Evolutionary conservation across 1,140 invertebrate genomes (phyloP).

Genomic region (Pogonomyrmex californicus): DNA sequence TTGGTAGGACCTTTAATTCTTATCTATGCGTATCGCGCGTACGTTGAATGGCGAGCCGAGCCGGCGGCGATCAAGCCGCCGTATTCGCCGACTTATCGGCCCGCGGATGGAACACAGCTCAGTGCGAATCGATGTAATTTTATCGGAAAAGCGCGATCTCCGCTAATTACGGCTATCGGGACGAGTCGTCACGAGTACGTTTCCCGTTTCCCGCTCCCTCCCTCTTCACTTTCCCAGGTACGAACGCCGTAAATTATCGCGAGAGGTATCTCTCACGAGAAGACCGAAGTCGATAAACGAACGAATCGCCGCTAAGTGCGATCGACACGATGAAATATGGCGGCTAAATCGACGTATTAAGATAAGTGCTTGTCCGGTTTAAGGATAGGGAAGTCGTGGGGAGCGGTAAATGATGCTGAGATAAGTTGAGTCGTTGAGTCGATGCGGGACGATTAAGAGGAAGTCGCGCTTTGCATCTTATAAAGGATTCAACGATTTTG

Average conservation of each 20-base stretch:
- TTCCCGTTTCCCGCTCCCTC: slow-evolving; percentile 2
- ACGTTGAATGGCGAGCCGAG: slow-evolving; percentile 68
- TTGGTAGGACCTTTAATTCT: slow-evolving; percentile 79
- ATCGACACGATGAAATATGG: slow-evolving; percentile 54
- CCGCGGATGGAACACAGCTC: not conserved
- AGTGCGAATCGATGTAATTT: not conserved
- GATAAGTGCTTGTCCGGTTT: slow-evolving; percentile 43
- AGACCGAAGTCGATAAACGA: slow-evolving; percentile 5
- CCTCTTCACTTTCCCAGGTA: slow-evolving; percentile 1
- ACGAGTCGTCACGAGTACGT: not conserved
- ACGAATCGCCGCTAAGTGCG: slow-evolving; percentile 31
- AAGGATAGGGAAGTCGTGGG: slow-evolving; percentile 23
- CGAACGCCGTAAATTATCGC: slow-evolving; percentile 25
- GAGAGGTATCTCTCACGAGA: slow-evolving; percentile 7
- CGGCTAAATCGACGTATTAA: slow-evolving; percentile 51
- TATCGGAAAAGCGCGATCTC: slow-evolving; percentile 18
- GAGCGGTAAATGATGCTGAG: slow-evolving; percentile 30
- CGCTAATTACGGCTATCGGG: not conserved
- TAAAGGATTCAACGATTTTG: not conserved
- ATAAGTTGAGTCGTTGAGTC: slow-evolving; percentile 3
- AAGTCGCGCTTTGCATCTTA: not conserved
- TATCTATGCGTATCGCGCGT: slow-evolving; percentile 78
- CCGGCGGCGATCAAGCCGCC: slow-evolving; percentile 45
- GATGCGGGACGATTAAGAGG: not conserved
- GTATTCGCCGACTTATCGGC: slow-evolving; percentile 49